Base-by-base conservation (phyloP, 1,140 invertebrate genomes). In the Bombus polaris region DNA sequence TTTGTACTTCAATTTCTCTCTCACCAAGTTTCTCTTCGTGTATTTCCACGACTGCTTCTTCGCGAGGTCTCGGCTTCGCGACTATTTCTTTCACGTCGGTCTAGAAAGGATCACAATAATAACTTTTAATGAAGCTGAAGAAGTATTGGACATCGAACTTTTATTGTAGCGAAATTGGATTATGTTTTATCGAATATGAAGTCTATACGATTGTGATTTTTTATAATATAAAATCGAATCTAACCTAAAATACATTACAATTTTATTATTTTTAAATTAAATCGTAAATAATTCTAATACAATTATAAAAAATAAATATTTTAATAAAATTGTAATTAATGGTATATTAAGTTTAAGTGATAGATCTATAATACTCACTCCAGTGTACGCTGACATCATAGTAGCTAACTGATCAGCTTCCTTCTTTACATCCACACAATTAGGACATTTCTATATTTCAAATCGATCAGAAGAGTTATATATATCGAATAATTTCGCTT, bases 361-460 rank as follows among this genome's bases (percentile, higher is more conserved):
- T n/a, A n/a, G 4, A 62, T 62, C 4, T n/a, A 62, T n/a, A 28
- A n/a, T 13, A 77, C 80, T 90, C 57, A 90, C 89, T 53, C 72
- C 86, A 13, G 81, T 65, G 35, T 90, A 71, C 0, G 15, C 32
- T 13, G 73, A 57, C 25, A 91, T 37, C 15, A 37, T 62, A 18
- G 76, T 39, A 5, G 62, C 57, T 25, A 91, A 53, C 1, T n/a
- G 35, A 22, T 87, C 79, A 22, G 85, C 89, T 47, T 87, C 66
- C 15, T 72, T n/a, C 13, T 85, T 79, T 8, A 79, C 62, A 22
- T n/a, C 13, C 1, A 12, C 12, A 39, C 85, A 91, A 0, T 82
- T 73, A 28, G 87, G n/a, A 71, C 88, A 89, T 62, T 70, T 39
- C 91, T 92, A 68, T 42, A 88, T 32, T 72, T 66, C 12, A 25